Evolutionary conservation across 2,797 vertebrate genomes (phyloP).

Genomic region (Lerista edwardsae): DNA sequence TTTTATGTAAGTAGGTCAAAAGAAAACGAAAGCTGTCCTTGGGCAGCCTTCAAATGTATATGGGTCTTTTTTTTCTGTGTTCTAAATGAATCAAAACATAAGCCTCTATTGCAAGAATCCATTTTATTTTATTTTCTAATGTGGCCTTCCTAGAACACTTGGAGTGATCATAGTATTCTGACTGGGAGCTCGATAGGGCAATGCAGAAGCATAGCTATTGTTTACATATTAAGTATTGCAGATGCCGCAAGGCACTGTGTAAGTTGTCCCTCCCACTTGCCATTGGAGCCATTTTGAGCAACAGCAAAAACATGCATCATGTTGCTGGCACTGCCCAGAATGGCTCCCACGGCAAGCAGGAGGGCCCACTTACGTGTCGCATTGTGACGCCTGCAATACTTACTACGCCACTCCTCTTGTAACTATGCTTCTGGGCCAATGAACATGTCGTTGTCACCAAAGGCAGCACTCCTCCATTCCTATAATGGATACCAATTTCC

Average conservation of each 20-base stretch:
- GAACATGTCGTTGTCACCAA: neutral
- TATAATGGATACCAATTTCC: neutral
- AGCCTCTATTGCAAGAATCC: slow-evolving; percentile 17
- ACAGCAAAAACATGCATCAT: too few relatives aligned
- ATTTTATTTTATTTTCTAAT: slow-evolving; percentile 61
- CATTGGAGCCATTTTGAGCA: too few relatives aligned
- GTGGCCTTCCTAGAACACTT: slow-evolving; percentile 29
- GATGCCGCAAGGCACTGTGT: too few relatives aligned
- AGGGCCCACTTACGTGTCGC: too few relatives aligned
- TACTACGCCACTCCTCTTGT: too few relatives aligned
- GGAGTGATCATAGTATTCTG: slow-evolving; percentile 1
- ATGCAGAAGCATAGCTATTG: too few relatives aligned
- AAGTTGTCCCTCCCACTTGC: too few relatives aligned
- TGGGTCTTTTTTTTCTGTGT: slow-evolving; percentile 51
- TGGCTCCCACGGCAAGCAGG: too few relatives aligned
- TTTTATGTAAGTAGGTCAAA: slow-evolving; percentile 70
- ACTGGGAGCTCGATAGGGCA: neutral
- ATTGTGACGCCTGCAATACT: too few relatives aligned
- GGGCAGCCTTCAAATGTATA: slow-evolving; percentile 61
- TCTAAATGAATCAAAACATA: slow-evolving; percentile 51
- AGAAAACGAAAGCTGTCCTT: slow-evolving; percentile 67
- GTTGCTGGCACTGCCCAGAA: too few relatives aligned
- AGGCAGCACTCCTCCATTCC: neutral
- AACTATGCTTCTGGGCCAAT: too few relatives aligned
- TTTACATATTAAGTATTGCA: too few relatives aligned